Conservation (phyloP, 1,140 invertebrate species). For the Caerostris extrusa region DNA sequence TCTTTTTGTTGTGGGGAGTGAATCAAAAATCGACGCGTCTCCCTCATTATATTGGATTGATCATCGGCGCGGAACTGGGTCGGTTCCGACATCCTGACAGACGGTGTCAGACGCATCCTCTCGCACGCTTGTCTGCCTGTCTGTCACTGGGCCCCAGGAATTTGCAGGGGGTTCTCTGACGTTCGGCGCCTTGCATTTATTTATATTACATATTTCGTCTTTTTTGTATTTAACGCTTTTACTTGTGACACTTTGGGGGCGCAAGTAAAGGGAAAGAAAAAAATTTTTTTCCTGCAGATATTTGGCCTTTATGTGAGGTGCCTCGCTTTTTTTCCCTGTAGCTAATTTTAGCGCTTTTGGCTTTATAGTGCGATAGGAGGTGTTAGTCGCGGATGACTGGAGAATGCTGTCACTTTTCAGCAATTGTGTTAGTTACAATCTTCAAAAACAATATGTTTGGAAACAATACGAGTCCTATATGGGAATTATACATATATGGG, state of each 20-base stretch:
- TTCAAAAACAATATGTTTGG: too few species aligned
- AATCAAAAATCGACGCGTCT: conserved; percentile 38
- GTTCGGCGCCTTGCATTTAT: not conserved
- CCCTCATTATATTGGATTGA: conserved; percentile 72
- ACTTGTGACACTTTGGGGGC: conserved; percentile 7
- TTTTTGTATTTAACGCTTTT: conserved; percentile 27
- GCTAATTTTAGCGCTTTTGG: not conserved
- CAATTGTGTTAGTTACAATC: too few species aligned
- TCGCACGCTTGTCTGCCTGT: conserved; percentile 56
- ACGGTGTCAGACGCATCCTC: conserved; percentile 57
- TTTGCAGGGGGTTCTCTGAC: conserved; percentile 11
- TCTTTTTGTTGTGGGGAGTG: not conserved
- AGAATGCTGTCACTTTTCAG: too few species aligned
- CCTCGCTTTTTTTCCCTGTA: not conserved
- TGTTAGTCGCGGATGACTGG: too few species aligned
- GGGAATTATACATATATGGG: too few species aligned
- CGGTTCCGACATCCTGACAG: conserved; percentile 56
- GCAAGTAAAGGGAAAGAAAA: not conserved
- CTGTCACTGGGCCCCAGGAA: not conserved
- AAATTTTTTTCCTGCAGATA: not conserved
- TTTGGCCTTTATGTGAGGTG: not conserved
- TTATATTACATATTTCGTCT: conserved; percentile 39
- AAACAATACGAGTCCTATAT: too few species aligned
- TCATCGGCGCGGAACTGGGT: conserved; percentile 35
- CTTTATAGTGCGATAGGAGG: too few species aligned